These are phyloP conservation scores for Ceuthmochares aereus DNA, from an alignment of 2,113 vertebrate genomes.

Conservation along the genomic window DNA sequence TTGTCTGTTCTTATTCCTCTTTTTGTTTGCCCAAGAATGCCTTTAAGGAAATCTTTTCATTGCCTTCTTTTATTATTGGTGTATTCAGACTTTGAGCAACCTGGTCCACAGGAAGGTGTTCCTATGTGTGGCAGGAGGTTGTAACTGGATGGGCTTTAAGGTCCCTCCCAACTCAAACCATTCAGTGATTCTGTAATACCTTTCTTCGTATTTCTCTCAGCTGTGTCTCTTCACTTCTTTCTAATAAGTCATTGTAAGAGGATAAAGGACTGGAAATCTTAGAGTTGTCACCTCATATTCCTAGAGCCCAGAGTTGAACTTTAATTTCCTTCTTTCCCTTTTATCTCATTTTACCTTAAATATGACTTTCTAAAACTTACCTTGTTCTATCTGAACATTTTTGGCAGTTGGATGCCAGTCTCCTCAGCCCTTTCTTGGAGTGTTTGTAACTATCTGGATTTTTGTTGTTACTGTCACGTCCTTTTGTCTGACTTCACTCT, in stretches of 20 bases:
- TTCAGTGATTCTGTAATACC: neutral
- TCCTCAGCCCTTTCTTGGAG: neutral
- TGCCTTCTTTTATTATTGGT: neutral
- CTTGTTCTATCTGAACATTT: neutral
- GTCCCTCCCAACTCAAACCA: too few relatives aligned
- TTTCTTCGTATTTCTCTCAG: neutral
- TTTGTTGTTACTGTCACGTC: neutral
- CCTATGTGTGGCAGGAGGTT: too few relatives aligned
- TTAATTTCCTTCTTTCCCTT: neutral
- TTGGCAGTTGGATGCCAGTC: neutral
- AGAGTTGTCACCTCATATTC: neutral
- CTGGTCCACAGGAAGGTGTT: too few relatives aligned
- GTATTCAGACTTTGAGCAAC: neutral
- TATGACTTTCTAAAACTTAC: neutral
- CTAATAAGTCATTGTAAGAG: neutral
- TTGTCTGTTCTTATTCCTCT: neutral
- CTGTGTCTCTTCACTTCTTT: neutral
- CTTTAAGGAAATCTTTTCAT: neutral
- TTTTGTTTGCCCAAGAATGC: neutral
- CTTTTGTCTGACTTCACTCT: neutral
- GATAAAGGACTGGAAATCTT: neutral
- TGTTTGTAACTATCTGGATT: neutral
- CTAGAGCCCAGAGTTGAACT: neutral
- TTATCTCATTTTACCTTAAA: neutral
- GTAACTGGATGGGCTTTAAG: too few relatives aligned